phyloP scores from a whole-genome alignment of 2,113 vertebrate genomes.

The Bostrychus sinensis region DNA sequence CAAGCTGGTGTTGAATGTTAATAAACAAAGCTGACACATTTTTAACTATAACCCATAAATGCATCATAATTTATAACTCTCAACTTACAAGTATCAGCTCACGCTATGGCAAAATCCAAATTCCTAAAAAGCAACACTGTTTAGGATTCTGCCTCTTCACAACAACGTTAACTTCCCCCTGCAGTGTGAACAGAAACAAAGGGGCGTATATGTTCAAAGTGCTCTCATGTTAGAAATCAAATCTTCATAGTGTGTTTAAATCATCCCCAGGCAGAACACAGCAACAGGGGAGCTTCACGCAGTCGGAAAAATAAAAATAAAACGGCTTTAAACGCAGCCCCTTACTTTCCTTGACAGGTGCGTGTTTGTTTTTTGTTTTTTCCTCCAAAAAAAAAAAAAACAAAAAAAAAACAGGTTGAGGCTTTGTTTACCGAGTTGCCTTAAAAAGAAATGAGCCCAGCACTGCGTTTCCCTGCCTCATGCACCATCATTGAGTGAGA shows the following conservation, averaged over 20 bases:
- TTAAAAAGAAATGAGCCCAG: conserved; percentile 33
- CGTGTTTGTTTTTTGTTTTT: conserved; percentile 57
- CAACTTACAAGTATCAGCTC: too few relatives aligned
- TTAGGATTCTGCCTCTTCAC: conserved; percentile 4
- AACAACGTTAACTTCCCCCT: neutral
- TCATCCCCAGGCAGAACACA: conserved; percentile 56
- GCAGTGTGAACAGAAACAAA: conserved; percentile 1
- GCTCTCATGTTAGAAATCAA: conserved; percentile 34
- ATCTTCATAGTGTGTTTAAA: conserved; percentile 50
- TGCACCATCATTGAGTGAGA: conserved; percentile 14
- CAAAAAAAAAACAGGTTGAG: conserved; percentile 13
- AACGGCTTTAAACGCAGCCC: conserved; percentile 36
- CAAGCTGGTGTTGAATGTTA: too few relatives aligned
- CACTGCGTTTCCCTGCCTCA: conserved; percentile 14
- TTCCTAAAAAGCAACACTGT: neutral
- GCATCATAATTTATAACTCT: neutral
- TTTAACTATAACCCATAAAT: neutral
- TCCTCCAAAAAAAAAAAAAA: conserved; percentile 17
- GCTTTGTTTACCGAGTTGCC: conserved; percentile 25
- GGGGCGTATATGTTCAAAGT: conserved; percentile 16
- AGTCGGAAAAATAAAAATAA: conserved; percentile 21
- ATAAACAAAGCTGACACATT: too few relatives aligned
- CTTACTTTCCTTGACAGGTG: conserved; percentile 50
- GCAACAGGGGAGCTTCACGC: conserved; percentile 25
- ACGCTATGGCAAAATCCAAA: neutral